Conservation (phyloP, 2,113 vertebrate species). For the Hucho hucho region DNA sequence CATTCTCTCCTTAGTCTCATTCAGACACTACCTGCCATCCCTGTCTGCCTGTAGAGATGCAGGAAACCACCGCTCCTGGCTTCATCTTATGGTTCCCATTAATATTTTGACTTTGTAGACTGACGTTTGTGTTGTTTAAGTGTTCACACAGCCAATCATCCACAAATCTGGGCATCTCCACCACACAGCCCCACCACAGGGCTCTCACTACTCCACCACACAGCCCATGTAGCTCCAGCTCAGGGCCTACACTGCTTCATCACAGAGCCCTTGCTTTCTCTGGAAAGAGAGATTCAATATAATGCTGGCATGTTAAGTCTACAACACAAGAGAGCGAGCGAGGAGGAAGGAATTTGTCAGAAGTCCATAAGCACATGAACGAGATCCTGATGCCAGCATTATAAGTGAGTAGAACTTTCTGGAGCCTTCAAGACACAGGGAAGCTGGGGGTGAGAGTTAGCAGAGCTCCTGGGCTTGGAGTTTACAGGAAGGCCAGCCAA, state of each 20-base stretch:
- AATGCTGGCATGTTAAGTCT: slow-evolving; percentile 66
- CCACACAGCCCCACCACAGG: slow-evolving; percentile 33
- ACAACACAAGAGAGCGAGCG: slow-evolving; percentile 51
- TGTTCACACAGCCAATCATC: slow-evolving; percentile 11
- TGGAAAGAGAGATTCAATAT: slow-evolving; percentile 67
- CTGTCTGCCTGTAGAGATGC: neutral
- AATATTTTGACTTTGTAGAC: too few relatives aligned
- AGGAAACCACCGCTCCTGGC: neutral
- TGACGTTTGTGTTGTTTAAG: neutral
- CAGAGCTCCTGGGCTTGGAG: slow-evolving; percentile 69
- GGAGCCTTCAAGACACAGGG: slow-evolving; percentile 45
- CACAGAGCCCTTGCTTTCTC: slow-evolving; percentile 42
- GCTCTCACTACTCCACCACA: slow-evolving; percentile 35
- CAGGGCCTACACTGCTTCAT: slow-evolving; percentile 46
- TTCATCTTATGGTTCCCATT: neutral
- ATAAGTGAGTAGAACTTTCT: slow-evolving; percentile 60
- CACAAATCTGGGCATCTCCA: slow-evolving; percentile 11
- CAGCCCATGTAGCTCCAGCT: slow-evolving; percentile 39
- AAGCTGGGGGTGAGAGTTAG: slow-evolving; percentile 61
- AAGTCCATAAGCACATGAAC: slow-evolving; percentile 70
- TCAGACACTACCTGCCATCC: neutral
- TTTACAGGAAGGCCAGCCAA: slow-evolving; percentile 89
- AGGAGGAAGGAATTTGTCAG: slow-evolving; percentile 71
- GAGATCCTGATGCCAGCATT: slow-evolving; percentile 56
- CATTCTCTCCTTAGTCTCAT: slow-evolving; percentile 28